Evolutionary conservation across 30 jellyfish, hydroid and myxozoan species (phyloP).

Genomic region (Aurelia sp.): DNA sequence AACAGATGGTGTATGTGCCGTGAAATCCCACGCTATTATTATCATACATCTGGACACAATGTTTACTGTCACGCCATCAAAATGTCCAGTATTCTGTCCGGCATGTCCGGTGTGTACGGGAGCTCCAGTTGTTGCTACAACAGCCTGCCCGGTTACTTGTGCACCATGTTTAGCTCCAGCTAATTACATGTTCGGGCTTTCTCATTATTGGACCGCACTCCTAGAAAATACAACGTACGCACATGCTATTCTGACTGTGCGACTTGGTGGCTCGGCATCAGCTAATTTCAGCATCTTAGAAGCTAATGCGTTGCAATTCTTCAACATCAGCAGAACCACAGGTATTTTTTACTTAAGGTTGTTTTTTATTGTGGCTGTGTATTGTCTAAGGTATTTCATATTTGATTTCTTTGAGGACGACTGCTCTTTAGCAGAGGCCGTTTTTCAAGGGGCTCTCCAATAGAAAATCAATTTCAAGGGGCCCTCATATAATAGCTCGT

Average conservation of each 20-base stretch:
- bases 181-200: constrained; percentile 58
- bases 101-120: constrained; percentile 61
- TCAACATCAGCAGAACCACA: constrained; percentile 75
- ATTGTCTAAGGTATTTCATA: too few relatives aligned
- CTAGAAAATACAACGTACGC: constrained; percentile 62
- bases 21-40: constrained; percentile 37
- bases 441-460: too few relatives aligned
- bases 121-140: constrained; percentile 40
- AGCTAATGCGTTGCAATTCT: constrained; percentile 52
- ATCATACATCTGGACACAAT: constrained; percentile 58
- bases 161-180: constrained; percentile 64
- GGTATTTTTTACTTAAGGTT: constrained; percentile 31
- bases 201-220: constrained; percentile 37
- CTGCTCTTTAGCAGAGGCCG: too few relatives aligned
- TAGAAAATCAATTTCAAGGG: too few relatives aligned
- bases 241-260: constrained; percentile 43
- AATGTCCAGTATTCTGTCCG: constrained; percentile 67
- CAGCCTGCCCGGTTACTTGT: constrained; percentile 41
- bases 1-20: constrained; percentile 84
- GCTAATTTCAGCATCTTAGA: constrained; percentile 75
- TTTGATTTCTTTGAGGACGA: too few relatives aligned
- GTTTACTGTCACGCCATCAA: constrained; percentile 75
- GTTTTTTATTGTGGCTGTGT: too few relatives aligned
- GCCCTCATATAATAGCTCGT: too few relatives aligned
- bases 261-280: constrained; percentile 55